Base-by-base conservation (phyloP, 2,797 vertebrate genomes). In the Bryconaethiops microstoma region DNA sequence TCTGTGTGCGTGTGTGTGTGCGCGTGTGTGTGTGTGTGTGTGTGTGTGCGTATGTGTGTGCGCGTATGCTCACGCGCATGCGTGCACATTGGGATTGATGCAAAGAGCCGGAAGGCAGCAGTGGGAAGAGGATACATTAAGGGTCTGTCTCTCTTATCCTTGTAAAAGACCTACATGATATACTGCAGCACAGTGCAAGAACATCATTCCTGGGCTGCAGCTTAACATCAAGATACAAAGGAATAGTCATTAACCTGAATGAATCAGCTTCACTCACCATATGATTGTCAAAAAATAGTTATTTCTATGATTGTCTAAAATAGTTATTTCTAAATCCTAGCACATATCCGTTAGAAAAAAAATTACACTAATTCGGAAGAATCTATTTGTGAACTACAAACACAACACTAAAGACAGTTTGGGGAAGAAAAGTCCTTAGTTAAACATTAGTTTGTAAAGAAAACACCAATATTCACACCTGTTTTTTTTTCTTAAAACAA, bases 21-120 rank as follows among this genome's bases (percentile, higher is more conserved):
- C 52, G 45, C 39, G 72, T 65, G 25, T 39, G 25, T 6, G 12
- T 55, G 50, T 39, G 21, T 67, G 63, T 73, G 64, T 75, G 25
- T 23, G 10, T 59, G 62, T 14, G 74, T 60, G 35, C 29, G 29
- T 13, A 10, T 29, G 50, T 52, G 60, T 68, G 48, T 74, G n/a
- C 64, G 45, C 48, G 19, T 23, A 35, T 48, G 76, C 45, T 50
- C 40, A 76, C 57, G 29, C 40, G 23, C 4, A 10, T 42, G 42
- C 25, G 54, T 54, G 42, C 59, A 48, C 21, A 16, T 16, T 39
- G 35, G 13, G 45, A 67, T 50, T 79, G 59, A 78, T 73, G 82
- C 72, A 64, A 84, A 81, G 83, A 87, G 85, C 87, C 82, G 74
- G 84, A 84, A 79, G 78, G 75, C 84, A 86, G 84, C 77, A 81